A percentile compares a stretch with the other conserved stretches of the same genome.
Conservation (phyloP, 2,888 invertebrate genomes). For the Lagria hirta region DNA sequence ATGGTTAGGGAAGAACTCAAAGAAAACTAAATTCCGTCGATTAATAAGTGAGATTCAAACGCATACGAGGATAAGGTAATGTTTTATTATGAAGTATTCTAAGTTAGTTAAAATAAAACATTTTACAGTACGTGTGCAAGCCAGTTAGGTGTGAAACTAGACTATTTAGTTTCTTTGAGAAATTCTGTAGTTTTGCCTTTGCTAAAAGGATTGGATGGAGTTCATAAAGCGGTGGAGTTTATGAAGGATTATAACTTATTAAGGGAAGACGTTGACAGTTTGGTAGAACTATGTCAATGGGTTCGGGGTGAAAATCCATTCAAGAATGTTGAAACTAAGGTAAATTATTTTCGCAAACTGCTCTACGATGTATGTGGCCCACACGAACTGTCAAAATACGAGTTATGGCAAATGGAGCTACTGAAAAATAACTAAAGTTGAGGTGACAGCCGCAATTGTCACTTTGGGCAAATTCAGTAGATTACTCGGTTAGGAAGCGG, state of each 20-base stretch:
- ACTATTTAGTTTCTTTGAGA: constrained; percentile 81
- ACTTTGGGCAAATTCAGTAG: too few species aligned
- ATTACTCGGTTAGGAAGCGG: too few species aligned
- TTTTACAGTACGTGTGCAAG: constrained; percentile 72
- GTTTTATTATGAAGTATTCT: constrained; percentile 1
- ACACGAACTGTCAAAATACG: too few species aligned
- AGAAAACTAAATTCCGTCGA: constrained; percentile 75
- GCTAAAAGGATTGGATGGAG: constrained; percentile 68
- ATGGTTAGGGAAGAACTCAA: constrained; percentile 97
- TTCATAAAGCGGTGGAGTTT: constrained; percentile 68
- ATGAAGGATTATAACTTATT: constrained; percentile 84
- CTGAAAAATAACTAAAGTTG: too few species aligned
- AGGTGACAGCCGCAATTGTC: too few species aligned
- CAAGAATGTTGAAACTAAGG: constrained; percentile 72
- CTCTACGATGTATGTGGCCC: too few species aligned
- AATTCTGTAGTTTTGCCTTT: constrained; percentile 78
- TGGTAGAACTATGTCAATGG: constrained; percentile 86
- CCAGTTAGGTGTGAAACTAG: constrained; percentile 79
- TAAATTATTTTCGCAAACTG: too few species aligned
- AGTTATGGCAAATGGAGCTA: too few species aligned
- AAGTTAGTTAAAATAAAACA: constrained; percentile 6
- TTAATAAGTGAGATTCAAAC: constrained; percentile 80
- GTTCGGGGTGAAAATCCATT: constrained; percentile 74
- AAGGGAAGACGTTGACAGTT: constrained; percentile 88
- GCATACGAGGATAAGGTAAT: constrained; percentile 80